phyloP scores from a whole-genome alignment of 2,797 vertebrate genomes.

The Harpagifer antarcticus region DNA sequence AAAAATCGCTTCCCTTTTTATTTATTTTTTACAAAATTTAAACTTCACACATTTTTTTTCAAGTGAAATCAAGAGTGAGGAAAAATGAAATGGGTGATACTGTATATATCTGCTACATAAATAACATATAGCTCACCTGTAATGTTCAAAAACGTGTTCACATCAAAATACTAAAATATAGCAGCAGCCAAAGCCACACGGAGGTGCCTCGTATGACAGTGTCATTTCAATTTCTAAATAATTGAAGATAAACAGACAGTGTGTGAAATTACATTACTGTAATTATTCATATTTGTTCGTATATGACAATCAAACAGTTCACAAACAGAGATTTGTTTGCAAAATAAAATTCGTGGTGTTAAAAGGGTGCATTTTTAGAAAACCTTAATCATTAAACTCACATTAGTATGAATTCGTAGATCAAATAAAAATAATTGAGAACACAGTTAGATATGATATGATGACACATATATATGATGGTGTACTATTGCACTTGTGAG shows the following conservation, averaged over 20 bases:
- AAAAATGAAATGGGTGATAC: constrained; percentile 66
- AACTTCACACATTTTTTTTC: constrained; percentile 79
- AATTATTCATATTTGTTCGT: constrained; percentile 50
- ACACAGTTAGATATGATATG: constrained; percentile 4
- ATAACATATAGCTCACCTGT: constrained; percentile 55
- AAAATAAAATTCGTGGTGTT: constrained; percentile 18
- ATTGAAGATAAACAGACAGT: constrained; percentile 57
- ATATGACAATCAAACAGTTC: constrained; percentile 53
- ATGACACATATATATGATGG: constrained; percentile 1
- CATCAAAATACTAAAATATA: constrained; percentile 81
- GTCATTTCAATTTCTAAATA: constrained; percentile 58
- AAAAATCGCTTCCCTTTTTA: constrained; percentile 24
- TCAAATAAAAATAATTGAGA: constrained; percentile 4
- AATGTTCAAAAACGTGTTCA: constrained; percentile 72
- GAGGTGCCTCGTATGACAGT: constrained; percentile 64
- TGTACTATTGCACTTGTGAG: constrained; percentile 30
- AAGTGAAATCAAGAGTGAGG: constrained; percentile 78
- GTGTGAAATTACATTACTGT: constrained; percentile 55
- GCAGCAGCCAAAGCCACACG: constrained; percentile 77
- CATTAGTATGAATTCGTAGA: constrained; percentile 8
- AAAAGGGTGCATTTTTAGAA: constrained; percentile 27
- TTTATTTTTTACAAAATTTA: constrained; percentile 75
- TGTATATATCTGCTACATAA: constrained; percentile 45
- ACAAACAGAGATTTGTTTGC: constrained; percentile 41
- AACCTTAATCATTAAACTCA: constrained; percentile 2